Evolutionary conservation across 2,113 vertebrate species (phyloP).

Genomic region (Mesitornis unicolor): DNA sequence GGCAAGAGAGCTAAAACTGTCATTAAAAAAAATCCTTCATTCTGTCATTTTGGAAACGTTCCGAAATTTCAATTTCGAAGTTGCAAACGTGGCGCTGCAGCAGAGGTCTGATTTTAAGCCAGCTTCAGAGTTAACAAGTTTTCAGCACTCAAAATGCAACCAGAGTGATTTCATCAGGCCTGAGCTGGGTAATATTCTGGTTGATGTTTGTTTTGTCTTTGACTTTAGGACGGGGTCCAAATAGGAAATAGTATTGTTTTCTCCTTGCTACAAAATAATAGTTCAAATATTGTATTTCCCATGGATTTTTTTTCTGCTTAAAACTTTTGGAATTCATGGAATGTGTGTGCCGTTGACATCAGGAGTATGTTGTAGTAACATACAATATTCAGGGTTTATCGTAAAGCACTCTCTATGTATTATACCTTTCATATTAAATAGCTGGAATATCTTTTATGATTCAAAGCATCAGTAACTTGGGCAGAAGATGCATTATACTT

Average conservation of each 20-base stretch:
- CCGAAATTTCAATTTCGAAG: conserved; percentile 29
- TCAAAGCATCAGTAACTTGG: background rate
- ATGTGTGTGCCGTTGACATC: background rate
- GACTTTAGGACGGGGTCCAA: background rate
- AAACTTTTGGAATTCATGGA: background rate
- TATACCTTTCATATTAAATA: background rate
- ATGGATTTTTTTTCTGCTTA: background rate
- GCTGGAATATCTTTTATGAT: background rate
- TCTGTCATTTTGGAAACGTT: conserved; percentile 52
- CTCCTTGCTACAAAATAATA: background rate
- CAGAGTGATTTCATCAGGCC: background rate
- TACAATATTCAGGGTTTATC: background rate
- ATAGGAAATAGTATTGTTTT: background rate
- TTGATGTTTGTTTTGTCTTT: background rate
- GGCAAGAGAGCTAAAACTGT: conserved; percentile 25
- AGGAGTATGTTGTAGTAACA: background rate
- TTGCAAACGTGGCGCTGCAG: background rate
- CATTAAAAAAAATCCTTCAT: background rate
- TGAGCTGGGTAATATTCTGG: background rate
- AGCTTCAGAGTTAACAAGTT: background rate
- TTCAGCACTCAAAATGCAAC: background rate
- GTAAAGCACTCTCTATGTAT: background rate
- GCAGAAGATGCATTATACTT: background rate
- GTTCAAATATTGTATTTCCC: background rate
- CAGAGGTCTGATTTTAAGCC: background rate